phyloP scores from a whole-genome alignment of 2,888 invertebrate species.

The Morinoia aosen region DNA sequence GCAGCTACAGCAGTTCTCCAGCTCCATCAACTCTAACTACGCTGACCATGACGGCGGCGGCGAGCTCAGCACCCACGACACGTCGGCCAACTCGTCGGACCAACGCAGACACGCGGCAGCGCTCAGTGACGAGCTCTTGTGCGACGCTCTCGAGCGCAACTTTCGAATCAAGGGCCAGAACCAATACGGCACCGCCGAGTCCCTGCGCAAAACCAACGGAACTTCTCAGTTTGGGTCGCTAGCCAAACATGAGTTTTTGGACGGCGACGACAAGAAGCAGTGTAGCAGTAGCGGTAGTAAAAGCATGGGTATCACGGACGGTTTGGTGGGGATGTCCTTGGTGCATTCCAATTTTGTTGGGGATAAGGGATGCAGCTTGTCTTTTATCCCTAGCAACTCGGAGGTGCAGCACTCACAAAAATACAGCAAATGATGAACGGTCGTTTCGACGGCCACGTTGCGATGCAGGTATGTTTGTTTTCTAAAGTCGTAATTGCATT shows the following conservation, averaged over 20 bases:
- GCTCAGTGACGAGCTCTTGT: constrained; percentile 33
- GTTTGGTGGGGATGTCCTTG: not conserved
- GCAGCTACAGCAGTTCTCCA: constrained; percentile 42
- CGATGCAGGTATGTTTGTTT: no score
- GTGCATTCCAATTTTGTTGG: not conserved
- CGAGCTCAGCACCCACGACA: constrained; percentile 6
- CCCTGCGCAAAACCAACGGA: not conserved
- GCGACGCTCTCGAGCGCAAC: constrained; percentile 35
- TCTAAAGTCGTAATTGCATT: no score
- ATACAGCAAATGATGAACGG: not conserved
- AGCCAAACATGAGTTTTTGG: not conserved
- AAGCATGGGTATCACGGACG: not conserved
- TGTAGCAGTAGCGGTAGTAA: not conserved
- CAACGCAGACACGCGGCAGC: constrained; percentile 36
- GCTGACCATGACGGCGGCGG: not conserved
- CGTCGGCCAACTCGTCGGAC: constrained; percentile 44
- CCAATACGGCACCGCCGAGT: not conserved
- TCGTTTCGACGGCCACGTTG: not conserved
- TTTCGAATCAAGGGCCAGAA: constrained; percentile 1
- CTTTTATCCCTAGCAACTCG: not conserved
- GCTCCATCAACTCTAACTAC: constrained; percentile 10
- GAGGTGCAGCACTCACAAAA: not conserved
- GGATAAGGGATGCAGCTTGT: not conserved
- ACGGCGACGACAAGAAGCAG: not conserved
- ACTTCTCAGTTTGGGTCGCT: not conserved